These are phyloP conservation scores for Fukomys damarensis DNA, from an alignment of 2,113 vertebrate genomes.

Conservation along the genomic window DNA sequence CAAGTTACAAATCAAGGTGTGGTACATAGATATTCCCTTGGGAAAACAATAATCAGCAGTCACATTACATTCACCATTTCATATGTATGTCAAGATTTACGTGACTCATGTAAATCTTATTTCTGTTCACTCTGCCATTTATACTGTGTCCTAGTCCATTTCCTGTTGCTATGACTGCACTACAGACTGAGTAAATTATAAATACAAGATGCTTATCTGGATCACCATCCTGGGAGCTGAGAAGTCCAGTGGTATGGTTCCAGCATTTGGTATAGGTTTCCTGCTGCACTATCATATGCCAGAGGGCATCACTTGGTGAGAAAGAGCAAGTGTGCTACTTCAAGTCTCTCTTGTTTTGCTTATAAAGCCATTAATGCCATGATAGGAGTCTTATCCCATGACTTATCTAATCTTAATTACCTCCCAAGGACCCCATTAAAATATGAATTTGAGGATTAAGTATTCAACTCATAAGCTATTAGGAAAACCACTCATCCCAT, in stretches of 20 bases:
- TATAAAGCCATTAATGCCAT: not conserved
- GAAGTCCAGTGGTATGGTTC: not conserved
- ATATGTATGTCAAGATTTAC: not conserved
- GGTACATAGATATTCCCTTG: not conserved
- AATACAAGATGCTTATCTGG: not conserved
- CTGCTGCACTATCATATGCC: not conserved
- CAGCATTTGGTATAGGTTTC: not conserved
- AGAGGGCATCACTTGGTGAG: not conserved
- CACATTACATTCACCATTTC: slow-evolving; percentile 13
- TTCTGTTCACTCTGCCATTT: not conserved
- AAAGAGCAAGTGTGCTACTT: not conserved
- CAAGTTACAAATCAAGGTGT: not conserved
- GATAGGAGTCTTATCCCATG: not conserved
- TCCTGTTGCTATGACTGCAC: not conserved
- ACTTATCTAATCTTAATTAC: not conserved
- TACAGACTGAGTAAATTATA: not conserved
- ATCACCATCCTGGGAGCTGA: not conserved
- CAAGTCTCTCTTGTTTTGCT: not conserved
- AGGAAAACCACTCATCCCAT: not conserved
- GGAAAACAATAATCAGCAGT: not conserved
- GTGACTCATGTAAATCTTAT: not conserved
- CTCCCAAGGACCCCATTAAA: not conserved
- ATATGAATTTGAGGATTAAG: not conserved
- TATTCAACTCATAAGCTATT: not conserved
- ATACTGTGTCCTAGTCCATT: not conserved